Conservation (phyloP, 2,797 vertebrate genomes). For the Anguilla marmorata region DNA sequence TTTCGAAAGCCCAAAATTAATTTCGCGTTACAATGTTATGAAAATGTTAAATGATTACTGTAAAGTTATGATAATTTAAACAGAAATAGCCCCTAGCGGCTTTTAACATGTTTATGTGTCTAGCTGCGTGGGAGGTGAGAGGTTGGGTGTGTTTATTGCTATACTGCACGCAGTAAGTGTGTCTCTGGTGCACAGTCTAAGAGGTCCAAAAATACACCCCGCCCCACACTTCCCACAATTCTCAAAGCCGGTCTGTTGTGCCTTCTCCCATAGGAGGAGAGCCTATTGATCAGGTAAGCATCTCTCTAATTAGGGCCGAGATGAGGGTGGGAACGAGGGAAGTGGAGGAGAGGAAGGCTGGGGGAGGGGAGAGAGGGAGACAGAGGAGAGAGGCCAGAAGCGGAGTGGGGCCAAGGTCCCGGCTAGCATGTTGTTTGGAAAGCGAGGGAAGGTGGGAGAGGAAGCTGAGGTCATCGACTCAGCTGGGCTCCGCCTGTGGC, state of each 20-base stretch:
- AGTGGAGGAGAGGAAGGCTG: constrained; percentile 3
- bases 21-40: neutral
- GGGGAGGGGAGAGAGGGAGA: constrained; percentile 30
- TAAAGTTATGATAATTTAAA: constrained; percentile 13
- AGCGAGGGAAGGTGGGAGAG: constrained; percentile 22
- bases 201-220: constrained; percentile 14
- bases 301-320: constrained; percentile 70
- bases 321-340: constrained; percentile 22
- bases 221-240: constrained; percentile 4
- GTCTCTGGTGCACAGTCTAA: neutral
- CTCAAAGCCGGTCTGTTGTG: constrained; percentile 33
- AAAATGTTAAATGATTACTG: constrained; percentile 14
- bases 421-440: constrained; percentile 32
- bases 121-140: neutral
- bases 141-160: constrained; percentile 20
- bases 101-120: constrained; percentile 4
- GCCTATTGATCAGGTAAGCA: constrained; percentile 69
- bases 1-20: neutral
- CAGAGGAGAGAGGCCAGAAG: neutral
- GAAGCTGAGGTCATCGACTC: neutral
- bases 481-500: neutral
- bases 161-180: neutral
- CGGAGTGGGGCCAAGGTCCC: neutral
- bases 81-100: constrained; percentile 8
- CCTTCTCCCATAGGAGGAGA: constrained; percentile 51